A percentile compares a stretch with the other conserved stretches of the same genome.
Conservation (phyloP, 2,888 invertebrate species). For the Sabatieria punctata region DNA sequence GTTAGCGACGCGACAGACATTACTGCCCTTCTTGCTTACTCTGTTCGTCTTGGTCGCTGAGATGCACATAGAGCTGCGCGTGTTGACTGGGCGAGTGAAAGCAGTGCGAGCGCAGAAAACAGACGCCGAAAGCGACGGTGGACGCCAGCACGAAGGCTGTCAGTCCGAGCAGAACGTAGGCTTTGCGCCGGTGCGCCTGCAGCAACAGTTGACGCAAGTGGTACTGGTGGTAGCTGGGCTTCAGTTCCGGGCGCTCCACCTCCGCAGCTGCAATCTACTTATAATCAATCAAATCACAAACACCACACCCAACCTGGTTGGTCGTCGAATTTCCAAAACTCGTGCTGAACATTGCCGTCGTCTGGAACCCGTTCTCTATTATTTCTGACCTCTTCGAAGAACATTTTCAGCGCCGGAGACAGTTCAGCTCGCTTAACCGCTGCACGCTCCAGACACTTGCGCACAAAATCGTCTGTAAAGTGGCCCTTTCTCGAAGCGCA, state of each 20-base stretch:
- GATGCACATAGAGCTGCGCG: no score
- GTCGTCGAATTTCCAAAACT: neutral
- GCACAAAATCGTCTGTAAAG: neutral
- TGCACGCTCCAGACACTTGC: neutral
- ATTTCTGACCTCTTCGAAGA: neutral
- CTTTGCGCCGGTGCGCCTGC: neutral
- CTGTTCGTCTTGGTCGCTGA: no score
- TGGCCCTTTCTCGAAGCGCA: neutral
- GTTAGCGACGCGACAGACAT: no score
- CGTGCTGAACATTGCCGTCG: neutral
- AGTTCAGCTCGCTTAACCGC: neutral
- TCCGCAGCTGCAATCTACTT: no score
- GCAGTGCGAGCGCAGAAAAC: neutral
- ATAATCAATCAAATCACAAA: no score
- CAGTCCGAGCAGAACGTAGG: neutral
- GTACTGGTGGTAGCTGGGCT: conserved; percentile 1
- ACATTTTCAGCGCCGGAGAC: neutral
- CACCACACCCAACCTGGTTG: no score
- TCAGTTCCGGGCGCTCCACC: no score
- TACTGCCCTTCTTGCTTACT: no score
- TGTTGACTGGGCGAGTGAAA: no score
- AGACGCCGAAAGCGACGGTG: neutral
- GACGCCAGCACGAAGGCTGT: neutral
- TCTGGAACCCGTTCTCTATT: neutral
- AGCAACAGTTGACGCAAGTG: neutral